Evolutionary conservation across 2,797 vertebrate species (phyloP).

Genomic region (Remorina albescens): DNA sequence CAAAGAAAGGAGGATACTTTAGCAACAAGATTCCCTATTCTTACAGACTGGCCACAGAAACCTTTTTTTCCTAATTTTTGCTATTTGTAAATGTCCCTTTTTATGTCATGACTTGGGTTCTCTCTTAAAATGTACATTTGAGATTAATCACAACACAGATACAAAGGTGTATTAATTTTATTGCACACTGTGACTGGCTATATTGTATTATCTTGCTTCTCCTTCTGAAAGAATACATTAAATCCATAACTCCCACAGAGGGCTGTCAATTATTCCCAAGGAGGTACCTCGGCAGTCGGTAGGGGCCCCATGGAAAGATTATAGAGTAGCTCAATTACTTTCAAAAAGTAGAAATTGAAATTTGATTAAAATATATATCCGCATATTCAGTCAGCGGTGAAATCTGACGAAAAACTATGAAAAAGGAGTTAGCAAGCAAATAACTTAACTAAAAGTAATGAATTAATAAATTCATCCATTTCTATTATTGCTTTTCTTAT

Average conservation of each 20-base stretch:
- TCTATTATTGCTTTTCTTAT: no score
- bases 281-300: background rate
- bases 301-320: background rate
- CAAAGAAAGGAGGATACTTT: slow-evolving; percentile 43
- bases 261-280: no score
- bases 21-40: slow-evolving; percentile 39
- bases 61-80: background rate
- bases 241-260: slow-evolving; percentile 1
- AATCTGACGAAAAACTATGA: no score
- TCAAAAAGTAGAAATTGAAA: background rate
- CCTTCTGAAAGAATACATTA: slow-evolving; percentile 7
- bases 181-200: background rate
- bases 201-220: background rate
- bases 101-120: background rate
- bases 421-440: no score
- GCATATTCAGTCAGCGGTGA: no score
- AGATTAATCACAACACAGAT: background rate
- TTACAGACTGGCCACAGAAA: background rate
- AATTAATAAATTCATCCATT: background rate
- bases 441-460: background rate
- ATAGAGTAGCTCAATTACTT: background rate
- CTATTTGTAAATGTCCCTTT: background rate
- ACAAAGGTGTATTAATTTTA: background rate
- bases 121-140: slow-evolving; percentile 1
- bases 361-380: background rate